Evolutionary conservation across 2,888 invertebrate species (phyloP).

Genomic region (Ochropacha duplaris): DNA sequence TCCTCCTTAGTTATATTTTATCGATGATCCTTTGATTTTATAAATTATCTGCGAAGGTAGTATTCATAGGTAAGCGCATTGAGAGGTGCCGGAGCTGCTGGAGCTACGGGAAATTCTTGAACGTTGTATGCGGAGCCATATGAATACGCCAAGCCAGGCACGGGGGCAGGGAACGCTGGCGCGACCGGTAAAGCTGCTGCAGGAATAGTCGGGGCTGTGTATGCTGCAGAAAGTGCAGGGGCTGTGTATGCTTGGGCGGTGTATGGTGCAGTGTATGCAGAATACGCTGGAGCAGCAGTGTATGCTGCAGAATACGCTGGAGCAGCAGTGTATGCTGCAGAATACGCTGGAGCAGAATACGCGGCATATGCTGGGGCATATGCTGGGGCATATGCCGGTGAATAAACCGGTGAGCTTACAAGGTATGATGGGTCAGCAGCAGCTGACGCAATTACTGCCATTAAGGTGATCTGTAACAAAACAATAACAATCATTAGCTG

Average conservation of each 20-base stretch:
- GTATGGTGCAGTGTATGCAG: constrained; percentile 30
- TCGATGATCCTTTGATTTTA: background rate
- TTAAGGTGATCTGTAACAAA: constrained; percentile 42
- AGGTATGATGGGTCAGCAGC: constrained; percentile 50
- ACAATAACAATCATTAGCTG: constrained; percentile 5
- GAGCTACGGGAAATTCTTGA: constrained; percentile 39
- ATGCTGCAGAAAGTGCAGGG: constrained; percentile 10
- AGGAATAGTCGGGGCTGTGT: constrained; percentile 10
- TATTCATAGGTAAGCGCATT: constrained; percentile 46
- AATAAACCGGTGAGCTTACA: constrained; percentile 30
- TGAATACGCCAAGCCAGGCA: constrained; percentile 38
- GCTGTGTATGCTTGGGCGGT: constrained; percentile 15
- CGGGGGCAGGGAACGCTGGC: constrained; percentile 3
- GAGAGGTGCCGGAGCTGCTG: constrained; percentile 23
- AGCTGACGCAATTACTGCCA: constrained; percentile 40
- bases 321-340: constrained; percentile 22
- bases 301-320: constrained; percentile 20
- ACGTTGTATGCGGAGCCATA: constrained; percentile 48
- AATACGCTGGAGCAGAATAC: constrained; percentile 19
- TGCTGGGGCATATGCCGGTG: background rate
- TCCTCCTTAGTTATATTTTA: background rate
- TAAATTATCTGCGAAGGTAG: constrained; percentile 31
- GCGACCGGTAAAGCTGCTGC: constrained; percentile 13
- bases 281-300: constrained; percentile 21
- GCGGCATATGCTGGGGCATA: constrained; percentile 11